Base-by-base conservation (phyloP, 1,140 invertebrate species). In the Spodoptera frugiperda region DNA sequence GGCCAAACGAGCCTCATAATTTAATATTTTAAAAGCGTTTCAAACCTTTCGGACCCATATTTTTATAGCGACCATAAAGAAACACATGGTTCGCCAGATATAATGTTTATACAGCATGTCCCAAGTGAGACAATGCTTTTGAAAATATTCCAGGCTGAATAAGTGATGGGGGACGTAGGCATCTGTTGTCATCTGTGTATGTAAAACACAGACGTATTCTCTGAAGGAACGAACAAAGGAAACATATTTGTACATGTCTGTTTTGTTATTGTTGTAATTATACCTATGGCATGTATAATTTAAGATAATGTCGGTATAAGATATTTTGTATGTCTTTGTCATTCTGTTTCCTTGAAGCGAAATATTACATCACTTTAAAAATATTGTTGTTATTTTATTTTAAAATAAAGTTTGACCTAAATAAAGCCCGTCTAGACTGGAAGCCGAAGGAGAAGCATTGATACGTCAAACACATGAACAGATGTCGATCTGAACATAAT, bases 11-110 rank as follows among this genome's bases (percentile, higher is more conserved):
- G 44, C 15, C 12, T 67, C 63, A 67, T 67, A 49, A 67, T 67
- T 67, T 67, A 67, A 67, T 67, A 67, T 67, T 67, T 25, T n/a
- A 67, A 46, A 49, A 48, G 44, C 44, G 21, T 67, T 49, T 67
- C 14, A n/a, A 49, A 67, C 63, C 63, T 48, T 67, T 67, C 14
- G 39, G 17, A n/a, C 44, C 44, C 59, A 44, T 44, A 63, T 63
- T 63, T 44, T 63, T 44, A 44, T 15, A 61, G 21, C 44, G 12
- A 17, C 17, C 63, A 19, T 48, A 49, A 48, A 67, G 17, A 14
- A 25, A 46, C 44, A 67, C 14, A 67, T 67, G 63, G 63, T 48
- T 49, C 63, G 12, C 17, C 30, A 17, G 17, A 19, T 25, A 48
- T 65, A 25, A 67, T 67, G 39, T 48, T 67, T 67, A 49, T 49